Conservation (phyloP, 2,113 vertebrate genomes). For the Emydocephalus ijimae region DNA sequence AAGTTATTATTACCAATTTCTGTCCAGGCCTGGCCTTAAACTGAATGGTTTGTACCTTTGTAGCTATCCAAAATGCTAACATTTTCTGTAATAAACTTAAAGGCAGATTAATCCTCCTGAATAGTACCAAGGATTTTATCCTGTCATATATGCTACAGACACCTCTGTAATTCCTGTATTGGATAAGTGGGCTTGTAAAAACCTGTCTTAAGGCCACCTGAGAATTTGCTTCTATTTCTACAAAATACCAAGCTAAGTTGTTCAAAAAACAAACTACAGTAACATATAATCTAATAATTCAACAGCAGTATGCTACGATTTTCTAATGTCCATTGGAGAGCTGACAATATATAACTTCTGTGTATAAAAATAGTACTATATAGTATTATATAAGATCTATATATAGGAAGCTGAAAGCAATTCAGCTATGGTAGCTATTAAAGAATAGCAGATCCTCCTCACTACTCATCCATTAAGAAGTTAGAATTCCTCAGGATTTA, state of each 20-base stretch:
- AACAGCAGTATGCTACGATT: neutral
- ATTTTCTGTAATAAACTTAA: slow-evolving; percentile 29
- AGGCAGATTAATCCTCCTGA: neutral
- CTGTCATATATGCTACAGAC: neutral
- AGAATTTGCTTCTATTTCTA: neutral
- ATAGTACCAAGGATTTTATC: slow-evolving; percentile 31
- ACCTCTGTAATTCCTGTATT: neutral
- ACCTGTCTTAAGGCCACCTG: neutral
- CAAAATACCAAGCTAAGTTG: neutral
- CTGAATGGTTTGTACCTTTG: slow-evolving; percentile 30
- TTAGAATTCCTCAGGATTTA: neutral
- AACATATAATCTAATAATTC: neutral
- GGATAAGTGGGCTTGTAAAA: neutral
- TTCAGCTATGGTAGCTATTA: neutral
- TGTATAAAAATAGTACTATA: neutral
- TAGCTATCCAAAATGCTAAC: slow-evolving; percentile 46
- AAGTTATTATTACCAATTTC: slow-evolving; percentile 24
- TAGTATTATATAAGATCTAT: neutral
- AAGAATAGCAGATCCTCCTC: neutral
- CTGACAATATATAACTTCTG: neutral
- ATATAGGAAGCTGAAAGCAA: neutral
- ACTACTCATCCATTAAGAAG: neutral
- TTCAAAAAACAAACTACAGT: neutral
- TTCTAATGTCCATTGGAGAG: neutral
- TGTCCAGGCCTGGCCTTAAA: slow-evolving; percentile 46